Base-by-base conservation (phyloP, 2,113 vertebrate species). In the Spilogale gracilis region DNA sequence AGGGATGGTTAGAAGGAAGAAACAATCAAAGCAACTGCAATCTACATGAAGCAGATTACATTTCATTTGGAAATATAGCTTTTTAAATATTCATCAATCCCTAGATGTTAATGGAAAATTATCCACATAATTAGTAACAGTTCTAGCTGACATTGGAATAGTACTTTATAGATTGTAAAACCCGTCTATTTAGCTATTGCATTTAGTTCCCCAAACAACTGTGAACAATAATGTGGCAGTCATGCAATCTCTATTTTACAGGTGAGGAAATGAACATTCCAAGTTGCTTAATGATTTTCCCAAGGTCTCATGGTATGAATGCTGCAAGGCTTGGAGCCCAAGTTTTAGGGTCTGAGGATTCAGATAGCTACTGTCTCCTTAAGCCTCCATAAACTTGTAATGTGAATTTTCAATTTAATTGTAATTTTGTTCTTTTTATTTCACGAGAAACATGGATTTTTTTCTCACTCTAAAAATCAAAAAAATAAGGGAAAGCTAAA, bases 121-220 rank as follows among this genome's bases (percentile, higher is more conserved):
- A 91, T 56, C 6, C 11, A n/a, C 71, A 14, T 63, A 80, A 80
- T 74, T 97, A 83, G 43, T 79, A 30, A 83, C 17, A 7, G 38
- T 43, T 95, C 78, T 76, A 61, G 60, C 32, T 90, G 88, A 65
- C 12, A 60, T 14, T 43, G 25, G 58, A 91, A 56, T 82, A 48
- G 9, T 4, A 43, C 71, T 61, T 96, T 88, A 80, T 25, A 48
- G 84, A 61, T 58, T 61, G 5, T 20, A 76, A 87, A 79, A 80
- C 12, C 3, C n/a, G 74, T 87, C 73, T 27, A 7, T 43, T 27
- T 48, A 48, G 18, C 54, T 82, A 30, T 63, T 30, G 69, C 30
- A 87, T 71, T 79, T 73, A 11, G 80, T 94, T 94, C 48, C 92
- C 52, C 73, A 79, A 92, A 50, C 54, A 80, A 58, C n/a, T 30